Conservation (phyloP, 2,888 invertebrate genomes). For the Drosophila acutilabella region DNA sequence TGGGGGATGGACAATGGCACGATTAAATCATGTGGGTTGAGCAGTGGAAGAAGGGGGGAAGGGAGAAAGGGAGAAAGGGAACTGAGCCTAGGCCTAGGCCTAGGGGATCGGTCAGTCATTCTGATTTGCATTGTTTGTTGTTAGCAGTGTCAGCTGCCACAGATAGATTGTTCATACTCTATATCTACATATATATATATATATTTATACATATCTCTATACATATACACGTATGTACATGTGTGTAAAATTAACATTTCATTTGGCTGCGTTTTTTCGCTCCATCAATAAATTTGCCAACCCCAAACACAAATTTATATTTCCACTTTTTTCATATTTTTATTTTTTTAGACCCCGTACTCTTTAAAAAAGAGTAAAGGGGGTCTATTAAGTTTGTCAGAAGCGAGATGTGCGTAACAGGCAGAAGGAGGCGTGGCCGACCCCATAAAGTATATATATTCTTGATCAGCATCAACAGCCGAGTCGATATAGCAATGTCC, state of each 20-base stretch:
- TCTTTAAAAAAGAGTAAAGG: too few species aligned
- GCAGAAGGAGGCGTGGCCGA: too few species aligned
- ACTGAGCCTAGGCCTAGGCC: slow-evolving; percentile 26
- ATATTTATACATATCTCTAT: not conserved
- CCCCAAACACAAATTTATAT: slow-evolving; percentile 44
- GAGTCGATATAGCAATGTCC: too few species aligned
- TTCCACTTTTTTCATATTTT: slow-evolving; percentile 25
- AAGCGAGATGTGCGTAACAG: too few species aligned
- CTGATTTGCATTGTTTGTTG: slow-evolving; percentile 62
- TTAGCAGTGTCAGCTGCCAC: slow-evolving; percentile 74
- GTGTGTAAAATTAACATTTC: slow-evolving; percentile 76
- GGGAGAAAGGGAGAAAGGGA: not conserved
- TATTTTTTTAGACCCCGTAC: too few species aligned
- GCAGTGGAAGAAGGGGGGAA: not conserved
- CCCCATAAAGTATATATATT: too few species aligned
- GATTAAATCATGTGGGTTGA: too few species aligned
- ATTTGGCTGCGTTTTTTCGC: slow-evolving; percentile 69
- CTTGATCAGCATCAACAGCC: too few species aligned
- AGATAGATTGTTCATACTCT: slow-evolving; percentile 21
- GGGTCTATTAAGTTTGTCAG: too few species aligned
- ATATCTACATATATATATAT: slow-evolving; percentile 31
- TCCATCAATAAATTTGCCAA: slow-evolving; percentile 73
- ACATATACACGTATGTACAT: slow-evolving; percentile 1
- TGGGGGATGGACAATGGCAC: not conserved
- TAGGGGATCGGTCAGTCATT: slow-evolving; percentile 57